phyloP scores from a whole-genome alignment of 1,140 invertebrate species.

The Cyphomyrmex costatus region DNA sequence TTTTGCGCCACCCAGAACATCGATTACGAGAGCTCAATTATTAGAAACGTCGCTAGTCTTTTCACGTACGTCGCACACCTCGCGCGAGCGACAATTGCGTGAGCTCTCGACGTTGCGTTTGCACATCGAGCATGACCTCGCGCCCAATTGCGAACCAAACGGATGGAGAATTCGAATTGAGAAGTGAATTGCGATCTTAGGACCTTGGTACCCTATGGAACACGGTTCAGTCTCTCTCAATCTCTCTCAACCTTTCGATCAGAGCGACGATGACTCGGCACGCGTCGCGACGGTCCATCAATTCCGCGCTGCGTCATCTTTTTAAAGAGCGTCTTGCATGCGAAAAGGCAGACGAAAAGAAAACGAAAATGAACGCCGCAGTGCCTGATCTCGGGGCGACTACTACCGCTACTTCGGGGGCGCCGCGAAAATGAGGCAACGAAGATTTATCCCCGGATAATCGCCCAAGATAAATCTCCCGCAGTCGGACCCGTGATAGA shows the following conservation, averaged over 20 bases:
- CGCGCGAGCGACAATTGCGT: conserved; percentile 14
- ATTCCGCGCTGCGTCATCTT: conserved; percentile 36
- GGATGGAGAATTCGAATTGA: background rate
- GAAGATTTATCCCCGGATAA: conserved; percentile 57
- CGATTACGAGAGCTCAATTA: conserved; percentile 6
- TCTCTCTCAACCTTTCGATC: background rate
- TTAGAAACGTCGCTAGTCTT: conserved; percentile 16
- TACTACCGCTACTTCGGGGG: background rate
- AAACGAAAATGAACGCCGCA: conserved; percentile 3
- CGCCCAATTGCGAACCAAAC: conserved; percentile 32
- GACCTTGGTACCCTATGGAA: too few relatives aligned
- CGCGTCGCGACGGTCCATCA: conserved; percentile 25
- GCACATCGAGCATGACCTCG: conserved; percentile 23
- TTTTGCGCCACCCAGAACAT: background rate
- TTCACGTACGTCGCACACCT: conserved; percentile 25
- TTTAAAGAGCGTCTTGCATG: conserved; percentile 5
- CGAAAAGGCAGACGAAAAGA: conserved; percentile 9
- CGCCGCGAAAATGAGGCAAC: conserved; percentile 41
- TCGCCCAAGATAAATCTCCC: conserved; percentile 19
- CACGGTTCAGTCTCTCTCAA: background rate
- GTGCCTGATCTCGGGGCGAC: background rate
- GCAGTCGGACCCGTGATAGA: conserved; percentile 34
- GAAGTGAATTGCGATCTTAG: background rate
- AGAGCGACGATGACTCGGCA: conserved; percentile 20
- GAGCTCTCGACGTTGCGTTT: background rate